Evolutionary conservation across 2,797 vertebrate species (phyloP).

Genomic region (Lagocephalus sceleratus): DNA sequence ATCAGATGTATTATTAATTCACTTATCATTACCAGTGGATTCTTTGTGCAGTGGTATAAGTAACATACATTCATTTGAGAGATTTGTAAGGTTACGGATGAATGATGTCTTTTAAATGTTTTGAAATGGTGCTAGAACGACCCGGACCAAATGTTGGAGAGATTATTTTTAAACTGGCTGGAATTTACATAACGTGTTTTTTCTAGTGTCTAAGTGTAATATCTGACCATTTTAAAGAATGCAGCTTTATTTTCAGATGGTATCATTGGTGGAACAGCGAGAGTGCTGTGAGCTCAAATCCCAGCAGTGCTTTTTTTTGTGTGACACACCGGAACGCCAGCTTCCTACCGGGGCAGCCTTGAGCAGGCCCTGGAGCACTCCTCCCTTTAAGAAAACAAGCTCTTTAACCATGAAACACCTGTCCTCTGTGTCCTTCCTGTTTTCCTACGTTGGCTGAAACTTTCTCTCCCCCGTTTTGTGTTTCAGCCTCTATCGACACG

Average conservation of each 20-base stretch:
- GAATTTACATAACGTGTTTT: conserved; percentile 45
- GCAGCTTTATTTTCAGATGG: conserved; percentile 31
- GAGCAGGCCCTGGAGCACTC: conserved; percentile 50
- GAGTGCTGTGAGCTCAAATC: conserved; percentile 39
- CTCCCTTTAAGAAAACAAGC: conserved; percentile 69
- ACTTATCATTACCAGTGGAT: too few relatives aligned
- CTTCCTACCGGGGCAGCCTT: conserved; percentile 32
- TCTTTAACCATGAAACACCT: conserved; percentile 59
- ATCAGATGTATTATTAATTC: too few relatives aligned
- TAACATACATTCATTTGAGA: too few relatives aligned
- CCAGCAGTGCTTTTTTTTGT: conserved; percentile 56
- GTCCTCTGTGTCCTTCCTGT: conserved; percentile 28
- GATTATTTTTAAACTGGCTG: conserved; percentile 20
- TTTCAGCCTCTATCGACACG: neutral
- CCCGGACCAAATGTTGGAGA: conserved; percentile 21
- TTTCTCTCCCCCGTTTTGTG: conserved; percentile 19
- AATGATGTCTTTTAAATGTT: conserved; percentile 28
- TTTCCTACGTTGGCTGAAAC: conserved; percentile 19
- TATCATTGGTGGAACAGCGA: conserved; percentile 40
- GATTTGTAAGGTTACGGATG: too few relatives aligned
- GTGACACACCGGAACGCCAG: conserved; percentile 54
- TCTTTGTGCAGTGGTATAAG: too few relatives aligned
- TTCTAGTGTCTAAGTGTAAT: too few relatives aligned
- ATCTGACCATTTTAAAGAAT: neutral
- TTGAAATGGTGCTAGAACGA: conserved; percentile 14